Base-by-base conservation (phyloP, 2,888 invertebrate species). In the Drosophila kuntzei region DNA sequence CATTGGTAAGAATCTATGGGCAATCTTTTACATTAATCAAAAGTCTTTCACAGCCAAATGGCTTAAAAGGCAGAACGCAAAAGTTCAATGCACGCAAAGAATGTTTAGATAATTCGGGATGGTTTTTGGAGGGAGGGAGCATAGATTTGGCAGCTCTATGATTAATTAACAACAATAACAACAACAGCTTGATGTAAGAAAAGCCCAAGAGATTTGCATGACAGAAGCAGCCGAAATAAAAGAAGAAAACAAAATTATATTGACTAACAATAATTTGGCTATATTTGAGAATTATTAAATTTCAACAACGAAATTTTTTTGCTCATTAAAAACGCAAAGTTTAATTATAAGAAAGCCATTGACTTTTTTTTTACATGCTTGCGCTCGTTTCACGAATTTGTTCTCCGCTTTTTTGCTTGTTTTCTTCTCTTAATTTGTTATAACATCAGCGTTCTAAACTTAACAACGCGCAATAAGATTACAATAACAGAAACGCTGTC, bases 401-500 rank as follows among this genome's bases (percentile, higher is more conserved):
- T 46, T 78, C 43, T 44, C 14, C 37, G 36, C 12, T 47, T 53
- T 53, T 36, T 32, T 59, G 6, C 41, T 80, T 54, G 25, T 53
- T 29, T 51, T 57, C 9, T 20, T 49, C 20, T 36, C 53, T 66
- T 83, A 73, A 83, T 77, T 89, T 84, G 81, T 65, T 78, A 82
- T 87, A 83, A 62, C 86, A 83, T 87, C 83, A 89, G 89, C 89
- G 54, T 89, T 83, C 88, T 87, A 87, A 85, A 87, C 70, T 89
- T 87, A 80, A 86, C 67, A 78, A 78, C 70, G 81, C 73, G 63
- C 87, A 87, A 83, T 83, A 63, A 62, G 67, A 55, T 79, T 88
- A 88, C 86, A 88, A 68, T 51, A 55, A 55, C 59, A 62, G 43
- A 49, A 44, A 43, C 46, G 25, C 18, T 43, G 62, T 18, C 25